A percentile compares a stretch with the other conserved stretches of the same genome.
These are phyloP conservation scores for Rhogogaster chlorosoma DNA, from an alignment of 2,888 invertebrate species.

Conservation along the genomic window DNA sequence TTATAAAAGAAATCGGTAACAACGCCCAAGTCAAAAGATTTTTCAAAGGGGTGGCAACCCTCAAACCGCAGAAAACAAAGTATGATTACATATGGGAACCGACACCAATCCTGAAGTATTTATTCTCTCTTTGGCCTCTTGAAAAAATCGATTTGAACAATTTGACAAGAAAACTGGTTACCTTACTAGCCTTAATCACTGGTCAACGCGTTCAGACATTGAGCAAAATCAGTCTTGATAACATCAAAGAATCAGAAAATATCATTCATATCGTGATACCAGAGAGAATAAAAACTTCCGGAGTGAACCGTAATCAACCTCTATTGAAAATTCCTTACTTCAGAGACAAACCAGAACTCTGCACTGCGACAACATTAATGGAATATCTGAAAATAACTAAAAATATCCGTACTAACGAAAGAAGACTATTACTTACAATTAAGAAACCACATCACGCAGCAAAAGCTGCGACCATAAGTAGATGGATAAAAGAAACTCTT, in stretches of 20 bases:
- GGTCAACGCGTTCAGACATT: slow-evolving; percentile 54
- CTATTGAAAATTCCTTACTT: slow-evolving; percentile 51
- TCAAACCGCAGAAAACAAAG: slow-evolving; percentile 55
- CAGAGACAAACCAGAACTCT: slow-evolving; percentile 31
- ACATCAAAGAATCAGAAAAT: slow-evolving; percentile 12
- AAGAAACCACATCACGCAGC: slow-evolving; percentile 17
- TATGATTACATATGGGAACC: slow-evolving; percentile 67
- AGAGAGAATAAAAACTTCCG: slow-evolving; percentile 50
- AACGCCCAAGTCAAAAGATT: slow-evolving; percentile 54
- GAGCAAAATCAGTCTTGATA: slow-evolving; percentile 29
- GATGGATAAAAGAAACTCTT: slow-evolving; percentile 15
- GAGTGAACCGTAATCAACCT: slow-evolving; percentile 33
- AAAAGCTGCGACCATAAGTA: slow-evolving; percentile 17
- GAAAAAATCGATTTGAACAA: slow-evolving; percentile 51
- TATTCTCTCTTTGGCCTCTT: slow-evolving; percentile 24
- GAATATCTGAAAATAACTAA: slow-evolving; percentile 43
- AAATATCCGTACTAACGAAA: background rate
- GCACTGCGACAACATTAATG: slow-evolving; percentile 39
- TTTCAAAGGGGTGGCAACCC: slow-evolving; percentile 52
- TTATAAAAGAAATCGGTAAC: slow-evolving; percentile 25
- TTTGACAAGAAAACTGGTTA: slow-evolving; percentile 59
- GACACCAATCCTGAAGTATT: background rate
- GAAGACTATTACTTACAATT: background rate
- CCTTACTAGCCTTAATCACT: slow-evolving; percentile 60
- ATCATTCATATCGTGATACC: slow-evolving; percentile 49